phyloP scores from a whole-genome alignment of 2,113 vertebrate genomes.

The Agelaius tricolor region DNA sequence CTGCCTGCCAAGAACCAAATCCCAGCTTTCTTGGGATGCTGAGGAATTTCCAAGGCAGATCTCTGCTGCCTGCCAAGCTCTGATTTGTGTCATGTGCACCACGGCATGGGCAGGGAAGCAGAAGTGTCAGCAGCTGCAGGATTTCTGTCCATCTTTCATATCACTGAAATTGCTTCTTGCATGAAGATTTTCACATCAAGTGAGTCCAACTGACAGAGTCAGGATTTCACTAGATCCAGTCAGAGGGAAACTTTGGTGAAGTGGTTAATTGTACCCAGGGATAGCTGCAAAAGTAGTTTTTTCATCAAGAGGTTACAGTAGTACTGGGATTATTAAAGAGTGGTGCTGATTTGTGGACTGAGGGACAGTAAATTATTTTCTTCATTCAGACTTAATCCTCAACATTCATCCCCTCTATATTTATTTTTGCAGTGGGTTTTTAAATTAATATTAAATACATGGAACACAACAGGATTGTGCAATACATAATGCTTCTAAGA shows the following conservation, averaged over 20 bases:
- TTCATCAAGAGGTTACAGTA: neutral
- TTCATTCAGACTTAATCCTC: neutral
- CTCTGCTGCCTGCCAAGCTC: neutral
- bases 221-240: neutral
- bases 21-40: neutral
- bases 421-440: neutral
- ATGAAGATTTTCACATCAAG: neutral
- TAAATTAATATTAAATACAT: neutral
- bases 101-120: neutral
- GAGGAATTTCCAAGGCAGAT: neutral
- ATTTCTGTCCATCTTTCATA: neutral
- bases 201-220: neutral
- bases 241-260: neutral
- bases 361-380: neutral
- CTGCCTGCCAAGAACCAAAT: neutral
- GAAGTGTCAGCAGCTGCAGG: neutral
- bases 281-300: neutral
- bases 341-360: neutral
- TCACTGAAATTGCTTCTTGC: neutral
- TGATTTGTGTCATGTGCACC: neutral
- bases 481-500: accelerated
- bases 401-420: neutral
- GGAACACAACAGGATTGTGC: neutral
- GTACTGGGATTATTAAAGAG: neutral
- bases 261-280: neutral